A percentile compares a stretch with the other conserved stretches of the same genome.
Evolutionary conservation across 2,888 invertebrate genomes (phyloP).

Genomic region (Pediacus dermestoides): DNA sequence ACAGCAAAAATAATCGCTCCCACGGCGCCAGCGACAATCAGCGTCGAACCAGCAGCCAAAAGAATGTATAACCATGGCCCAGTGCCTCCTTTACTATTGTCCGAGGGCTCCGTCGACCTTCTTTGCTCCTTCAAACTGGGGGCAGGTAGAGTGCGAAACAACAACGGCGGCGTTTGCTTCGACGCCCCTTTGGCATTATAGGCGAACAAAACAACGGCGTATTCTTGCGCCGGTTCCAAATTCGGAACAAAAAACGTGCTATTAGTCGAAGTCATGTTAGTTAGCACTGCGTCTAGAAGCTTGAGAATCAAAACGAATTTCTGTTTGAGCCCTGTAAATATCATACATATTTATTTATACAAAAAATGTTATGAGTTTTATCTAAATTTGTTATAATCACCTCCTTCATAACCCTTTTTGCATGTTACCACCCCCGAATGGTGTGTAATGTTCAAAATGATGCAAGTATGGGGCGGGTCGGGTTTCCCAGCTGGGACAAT

Average conservation of each 20-base stretch:
- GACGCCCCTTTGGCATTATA: slow-evolving; percentile 63
- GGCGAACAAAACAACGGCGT: slow-evolving; percentile 56
- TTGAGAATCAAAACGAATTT: slow-evolving; percentile 48
- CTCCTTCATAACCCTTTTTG: slow-evolving; percentile 56
- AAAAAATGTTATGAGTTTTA: no score
- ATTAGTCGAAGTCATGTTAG: slow-evolving; percentile 46
- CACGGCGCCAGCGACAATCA: slow-evolving; percentile 47
- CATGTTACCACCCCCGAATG: slow-evolving; percentile 52
- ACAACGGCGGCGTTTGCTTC: slow-evolving; percentile 45
- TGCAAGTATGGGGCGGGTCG: slow-evolving; percentile 54
- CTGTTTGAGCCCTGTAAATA: slow-evolving; percentile 38
- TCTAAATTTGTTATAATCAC: no score
- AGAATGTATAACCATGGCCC: slow-evolving; percentile 47
- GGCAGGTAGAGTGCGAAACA: slow-evolving; percentile 51
- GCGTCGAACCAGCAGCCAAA: slow-evolving; percentile 46
- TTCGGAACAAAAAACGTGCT: slow-evolving; percentile 52
- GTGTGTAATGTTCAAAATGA: slow-evolving; percentile 51
- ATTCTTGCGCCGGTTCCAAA: slow-evolving; percentile 53
- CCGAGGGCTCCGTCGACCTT: slow-evolving; percentile 43
- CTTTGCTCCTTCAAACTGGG: slow-evolving; percentile 51
- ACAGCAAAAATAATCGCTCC: slow-evolving; percentile 45
- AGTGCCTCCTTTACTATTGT: slow-evolving; percentile 26
- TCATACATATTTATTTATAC: no score
- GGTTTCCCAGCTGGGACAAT: slow-evolving; percentile 67
- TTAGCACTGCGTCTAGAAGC: slow-evolving; percentile 41